These are phyloP conservation scores for Idaea biselata DNA, from an alignment of 2,888 invertebrate species.

Conservation along the genomic window DNA sequence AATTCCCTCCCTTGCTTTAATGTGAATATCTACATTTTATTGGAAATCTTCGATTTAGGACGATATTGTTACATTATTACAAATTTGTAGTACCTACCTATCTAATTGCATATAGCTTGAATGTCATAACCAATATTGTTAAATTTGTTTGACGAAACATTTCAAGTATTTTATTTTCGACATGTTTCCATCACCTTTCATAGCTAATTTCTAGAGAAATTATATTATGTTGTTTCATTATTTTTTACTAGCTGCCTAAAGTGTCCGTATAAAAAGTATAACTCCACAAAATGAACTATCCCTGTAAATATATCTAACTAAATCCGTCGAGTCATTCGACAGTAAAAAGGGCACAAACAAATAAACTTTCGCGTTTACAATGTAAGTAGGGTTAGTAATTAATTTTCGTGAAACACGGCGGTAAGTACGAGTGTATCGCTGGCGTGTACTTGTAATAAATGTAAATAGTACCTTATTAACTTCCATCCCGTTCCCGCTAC, in stretches of 20 bases:
- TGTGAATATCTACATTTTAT: conserved; percentile 9
- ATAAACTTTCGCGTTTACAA: background rate
- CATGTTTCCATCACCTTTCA: too few species aligned
- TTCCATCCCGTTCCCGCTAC: background rate
- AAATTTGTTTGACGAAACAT: too few species aligned
- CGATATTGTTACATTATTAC: background rate
- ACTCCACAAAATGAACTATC: too few species aligned
- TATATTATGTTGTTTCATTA: background rate
- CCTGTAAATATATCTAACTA: background rate
- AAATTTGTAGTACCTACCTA: background rate
- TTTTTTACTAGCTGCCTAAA: background rate
- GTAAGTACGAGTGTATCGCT: background rate
- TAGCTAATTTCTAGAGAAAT: too few species aligned
- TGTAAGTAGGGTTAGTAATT: background rate
- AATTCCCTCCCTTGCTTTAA: conserved; percentile 16
- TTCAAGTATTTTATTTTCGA: too few species aligned
- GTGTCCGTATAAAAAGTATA: background rate
- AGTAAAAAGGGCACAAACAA: background rate
- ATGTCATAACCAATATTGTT: background rate
- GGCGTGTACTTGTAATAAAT: background rate
- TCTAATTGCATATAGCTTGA: background rate
- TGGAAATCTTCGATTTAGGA: background rate
- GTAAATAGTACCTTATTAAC: background rate
- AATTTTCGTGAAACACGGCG: background rate
- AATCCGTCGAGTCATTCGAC: background rate